phyloP scores from a whole-genome alignment of 2,888 invertebrate genomes.

The Slavum lentiscoides region DNA sequence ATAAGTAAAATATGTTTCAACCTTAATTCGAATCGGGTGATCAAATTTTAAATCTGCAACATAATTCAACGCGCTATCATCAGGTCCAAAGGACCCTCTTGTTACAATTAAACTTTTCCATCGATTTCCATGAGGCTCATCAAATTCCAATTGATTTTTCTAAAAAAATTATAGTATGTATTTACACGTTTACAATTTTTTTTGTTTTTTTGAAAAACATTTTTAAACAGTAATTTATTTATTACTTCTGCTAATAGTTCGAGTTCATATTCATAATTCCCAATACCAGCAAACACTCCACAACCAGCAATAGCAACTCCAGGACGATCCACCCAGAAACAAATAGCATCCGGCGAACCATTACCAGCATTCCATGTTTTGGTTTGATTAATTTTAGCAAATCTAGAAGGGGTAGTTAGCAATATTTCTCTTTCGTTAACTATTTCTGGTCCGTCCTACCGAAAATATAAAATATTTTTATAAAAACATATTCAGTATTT shows the following conservation, averaged over 20 bases:
- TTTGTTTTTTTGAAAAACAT: neutral
- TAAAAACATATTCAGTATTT: slow-evolving; percentile 2
- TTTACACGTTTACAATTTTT: neutral
- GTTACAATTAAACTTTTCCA: slow-evolving; percentile 88
- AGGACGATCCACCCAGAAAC: slow-evolving; percentile 87
- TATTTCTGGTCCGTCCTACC: slow-evolving; percentile 71
- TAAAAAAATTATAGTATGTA: neutral
- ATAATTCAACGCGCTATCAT: slow-evolving; percentile 81
- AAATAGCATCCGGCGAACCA: slow-evolving; percentile 94
- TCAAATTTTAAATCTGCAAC: slow-evolving; percentile 90
- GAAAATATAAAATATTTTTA: neutral
- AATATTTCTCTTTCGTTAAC: slow-evolving; percentile 75
- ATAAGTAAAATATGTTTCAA: slow-evolving; percentile 58
- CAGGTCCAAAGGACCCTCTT: slow-evolving; percentile 81
- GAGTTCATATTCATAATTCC: slow-evolving; percentile 86
- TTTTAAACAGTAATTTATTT: neutral
- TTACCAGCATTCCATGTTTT: slow-evolving; percentile 97
- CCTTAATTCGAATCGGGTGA: slow-evolving; percentile 81
- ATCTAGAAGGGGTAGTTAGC: slow-evolving; percentile 84
- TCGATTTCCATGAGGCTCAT: slow-evolving; percentile 68
- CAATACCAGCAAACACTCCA: slow-evolving; percentile 86
- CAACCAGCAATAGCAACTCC: slow-evolving; percentile 89
- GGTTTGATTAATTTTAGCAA: slow-evolving; percentile 84
- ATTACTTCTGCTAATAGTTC: slow-evolving; percentile 81
- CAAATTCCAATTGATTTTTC: slow-evolving; percentile 60